Percentiles rank a stretch among this genome's conserved stretches.
Conservation (phyloP, 2,888 invertebrate genomes). For the Brassicogethes aeneus region DNA sequence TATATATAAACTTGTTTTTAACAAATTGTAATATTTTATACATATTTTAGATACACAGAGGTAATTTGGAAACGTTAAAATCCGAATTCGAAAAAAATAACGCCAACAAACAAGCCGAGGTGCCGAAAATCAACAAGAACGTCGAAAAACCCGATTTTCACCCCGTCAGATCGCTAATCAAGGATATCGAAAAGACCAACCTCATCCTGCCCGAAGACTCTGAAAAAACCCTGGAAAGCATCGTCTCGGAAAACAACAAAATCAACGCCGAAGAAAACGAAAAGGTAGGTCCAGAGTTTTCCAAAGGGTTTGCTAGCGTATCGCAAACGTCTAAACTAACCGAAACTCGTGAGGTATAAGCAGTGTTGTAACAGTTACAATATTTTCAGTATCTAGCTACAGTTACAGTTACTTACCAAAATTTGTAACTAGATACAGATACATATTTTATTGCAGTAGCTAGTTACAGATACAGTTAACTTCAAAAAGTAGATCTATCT, state of each 20-base stretch:
- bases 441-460: no score
- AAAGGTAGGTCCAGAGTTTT: no score
- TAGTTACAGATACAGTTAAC: no score
- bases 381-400: no score
- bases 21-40: no score
- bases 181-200: slow-evolving; percentile 51
- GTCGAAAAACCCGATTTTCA: slow-evolving; percentile 42
- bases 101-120: slow-evolving; percentile 38
- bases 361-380: no score
- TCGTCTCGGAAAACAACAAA: slow-evolving; percentile 6
- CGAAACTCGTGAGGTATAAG: no score
- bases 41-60: slow-evolving; percentile 56
- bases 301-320: no score
- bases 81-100: slow-evolving; percentile 40
- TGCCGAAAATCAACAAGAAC: slow-evolving; percentile 41
- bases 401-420: no score
- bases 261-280: slow-evolving; percentile 34
- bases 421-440: no score
- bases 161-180: slow-evolving; percentile 50
- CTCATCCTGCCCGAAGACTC: slow-evolving; percentile 17
- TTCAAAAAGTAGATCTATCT: no score
- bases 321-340: no score
- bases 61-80: slow-evolving; percentile 44
- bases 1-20: slow-evolving; percentile 18
- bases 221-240: slow-evolving; percentile 10